A percentile compares a stretch with the other conserved stretches of the same genome.
Conservation (phyloP, 2,113 vertebrate species). For the Cygnus buccinator region DNA sequence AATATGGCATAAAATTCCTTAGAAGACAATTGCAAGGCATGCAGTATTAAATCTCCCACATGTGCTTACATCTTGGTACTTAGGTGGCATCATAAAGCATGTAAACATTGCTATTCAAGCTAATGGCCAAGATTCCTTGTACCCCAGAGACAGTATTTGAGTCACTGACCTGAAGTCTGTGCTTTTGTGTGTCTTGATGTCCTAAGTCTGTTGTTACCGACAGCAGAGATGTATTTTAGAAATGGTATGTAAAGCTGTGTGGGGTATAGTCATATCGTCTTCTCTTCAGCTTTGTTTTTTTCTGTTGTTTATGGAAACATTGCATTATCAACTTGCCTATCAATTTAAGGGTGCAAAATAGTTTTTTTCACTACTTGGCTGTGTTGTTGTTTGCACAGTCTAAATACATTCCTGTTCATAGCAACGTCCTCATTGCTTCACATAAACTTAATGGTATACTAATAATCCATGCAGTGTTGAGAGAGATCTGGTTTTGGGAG, state of each 20-base stretch:
- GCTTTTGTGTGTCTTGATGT: not conserved
- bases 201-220: not conserved
- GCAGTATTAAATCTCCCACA: not conserved
- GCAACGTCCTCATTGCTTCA: not conserved
- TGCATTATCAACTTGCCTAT: not conserved
- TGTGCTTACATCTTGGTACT: not conserved
- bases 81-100: not conserved
- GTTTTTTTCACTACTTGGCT: not conserved
- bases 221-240: not conserved
- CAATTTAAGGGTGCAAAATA: not conserved
- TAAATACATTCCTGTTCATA: not conserved
- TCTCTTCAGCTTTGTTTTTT: not conserved
- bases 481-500: not conserved
- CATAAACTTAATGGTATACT: not conserved
- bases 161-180: not conserved
- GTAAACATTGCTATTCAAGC: not conserved
- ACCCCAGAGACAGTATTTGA: not conserved
- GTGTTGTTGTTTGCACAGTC: not conserved
- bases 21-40: not conserved
- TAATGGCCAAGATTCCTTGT: not conserved
- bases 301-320: not conserved
- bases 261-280: fast-evolving
- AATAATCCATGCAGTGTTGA: not conserved
- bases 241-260: not conserved
- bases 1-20: not conserved